These are phyloP conservation scores for Microtus oregoni DNA, from an alignment of 2,113 vertebrate species.

Conservation along the genomic window DNA sequence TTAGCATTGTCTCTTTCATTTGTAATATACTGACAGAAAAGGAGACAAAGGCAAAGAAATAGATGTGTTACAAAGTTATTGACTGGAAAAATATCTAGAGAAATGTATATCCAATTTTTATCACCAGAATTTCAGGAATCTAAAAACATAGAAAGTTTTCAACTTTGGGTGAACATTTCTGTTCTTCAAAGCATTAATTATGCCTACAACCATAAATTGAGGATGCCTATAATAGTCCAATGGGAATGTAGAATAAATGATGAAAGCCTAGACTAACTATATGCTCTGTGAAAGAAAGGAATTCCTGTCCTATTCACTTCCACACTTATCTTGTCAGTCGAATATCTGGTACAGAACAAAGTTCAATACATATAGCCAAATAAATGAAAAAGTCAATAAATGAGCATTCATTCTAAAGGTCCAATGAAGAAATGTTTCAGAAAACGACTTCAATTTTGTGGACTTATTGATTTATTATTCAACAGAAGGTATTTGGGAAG, in stretches of 20 bases:
- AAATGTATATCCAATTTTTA: constrained; percentile 38
- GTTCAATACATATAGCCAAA: background rate
- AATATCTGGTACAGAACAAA: background rate
- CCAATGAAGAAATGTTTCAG: constrained; percentile 1
- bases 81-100: background rate
- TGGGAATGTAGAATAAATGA: background rate
- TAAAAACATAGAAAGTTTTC: background rate
- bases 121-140: background rate
- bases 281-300: background rate
- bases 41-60: background rate
- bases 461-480: background rate
- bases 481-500: background rate
- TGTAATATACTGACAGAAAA: background rate
- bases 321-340: background rate
- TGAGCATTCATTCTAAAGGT: background rate
- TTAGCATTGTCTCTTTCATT: background rate
- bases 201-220: background rate
- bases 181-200: background rate
- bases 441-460: background rate
- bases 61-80: background rate
- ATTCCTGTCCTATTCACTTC: background rate
- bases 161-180: background rate
- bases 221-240: background rate
- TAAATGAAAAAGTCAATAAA: background rate
- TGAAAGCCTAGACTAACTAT: background rate